Evolutionary conservation across 1,140 invertebrate genomes (phyloP).

Genomic region (Gerris buenoi): DNA sequence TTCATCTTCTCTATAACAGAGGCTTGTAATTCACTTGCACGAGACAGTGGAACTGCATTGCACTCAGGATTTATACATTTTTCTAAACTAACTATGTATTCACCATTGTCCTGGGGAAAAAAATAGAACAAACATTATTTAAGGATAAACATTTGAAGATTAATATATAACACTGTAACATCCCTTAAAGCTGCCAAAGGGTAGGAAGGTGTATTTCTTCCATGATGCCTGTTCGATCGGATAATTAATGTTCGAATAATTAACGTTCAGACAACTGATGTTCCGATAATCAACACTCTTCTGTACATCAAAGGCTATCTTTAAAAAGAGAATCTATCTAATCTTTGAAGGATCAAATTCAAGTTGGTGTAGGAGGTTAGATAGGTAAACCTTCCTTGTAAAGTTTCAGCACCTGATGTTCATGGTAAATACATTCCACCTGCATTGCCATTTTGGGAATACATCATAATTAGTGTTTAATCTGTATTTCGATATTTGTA

Average conservation of each 20-base stretch:
- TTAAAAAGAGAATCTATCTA: too few species aligned
- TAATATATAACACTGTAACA: background rate
- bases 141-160: background rate
- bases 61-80: conserved; percentile 51
- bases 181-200: background rate
- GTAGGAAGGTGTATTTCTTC: background rate
- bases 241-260: background rate
- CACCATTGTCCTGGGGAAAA: background rate
- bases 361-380: too few species aligned
- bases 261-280: too few species aligned
- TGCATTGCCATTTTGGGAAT: too few species aligned
- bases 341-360: too few species aligned
- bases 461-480: too few species aligned
- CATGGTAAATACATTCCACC: too few species aligned
- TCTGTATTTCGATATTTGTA: too few species aligned
- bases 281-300: too few species aligned
- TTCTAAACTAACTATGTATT: background rate
- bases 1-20: conserved; percentile 48
- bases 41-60: conserved; percentile 40
- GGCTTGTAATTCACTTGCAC: conserved; percentile 58
- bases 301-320: too few species aligned
- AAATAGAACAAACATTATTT: background rate
- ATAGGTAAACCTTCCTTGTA: too few species aligned
- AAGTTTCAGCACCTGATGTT: too few species aligned
- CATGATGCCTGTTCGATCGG: background rate